phyloP scores from a whole-genome alignment of 2,888 invertebrate species.

The Mythimna albipuncta region DNA sequence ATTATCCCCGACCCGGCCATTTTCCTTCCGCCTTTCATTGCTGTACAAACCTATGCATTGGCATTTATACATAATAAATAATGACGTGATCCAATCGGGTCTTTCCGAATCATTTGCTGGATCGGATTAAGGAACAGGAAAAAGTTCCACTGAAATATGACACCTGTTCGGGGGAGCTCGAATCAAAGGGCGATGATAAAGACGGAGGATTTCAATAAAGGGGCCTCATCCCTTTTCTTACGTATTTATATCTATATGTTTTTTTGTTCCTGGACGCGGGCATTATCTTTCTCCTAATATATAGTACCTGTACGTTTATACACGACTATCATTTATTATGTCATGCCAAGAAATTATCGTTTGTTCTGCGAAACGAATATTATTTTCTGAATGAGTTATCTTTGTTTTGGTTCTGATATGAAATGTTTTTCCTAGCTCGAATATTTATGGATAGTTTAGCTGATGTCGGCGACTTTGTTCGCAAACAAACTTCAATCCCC shows the following conservation, averaged over 20 bases:
- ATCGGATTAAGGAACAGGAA: slow-evolving; percentile 68
- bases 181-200: slow-evolving; percentile 61
- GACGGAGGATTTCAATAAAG: slow-evolving; percentile 57
- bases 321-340: slow-evolving; percentile 44
- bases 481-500: slow-evolving; percentile 22
- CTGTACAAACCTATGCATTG: slow-evolving; percentile 49
- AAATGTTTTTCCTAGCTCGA: slow-evolving; percentile 28
- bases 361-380: slow-evolving; percentile 26
- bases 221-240: slow-evolving; percentile 50
- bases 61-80: slow-evolving; percentile 59
- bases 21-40: slow-evolving; percentile 39
- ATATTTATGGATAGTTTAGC: slow-evolving; percentile 32
- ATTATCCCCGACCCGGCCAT: slow-evolving; percentile 42
- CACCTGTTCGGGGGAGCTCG: slow-evolving; percentile 71
- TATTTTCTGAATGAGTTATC: slow-evolving; percentile 50
- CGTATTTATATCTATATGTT: slow-evolving; percentile 41
- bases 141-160: slow-evolving; percentile 75
- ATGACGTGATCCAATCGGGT: slow-evolving; percentile 70
- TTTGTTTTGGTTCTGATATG: slow-evolving; percentile 43
- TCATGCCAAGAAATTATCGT: slow-evolving; percentile 46
- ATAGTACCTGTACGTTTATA: slow-evolving; percentile 51
- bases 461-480: not conserved
- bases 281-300: slow-evolving; percentile 49
- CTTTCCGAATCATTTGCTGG: slow-evolving; percentile 77
- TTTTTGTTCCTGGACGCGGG: slow-evolving; percentile 35